A percentile compares a stretch with the other conserved stretches of the same genome.
Conservation (phyloP, 2,888 invertebrate genomes). For the Dendrolimus pini region DNA sequence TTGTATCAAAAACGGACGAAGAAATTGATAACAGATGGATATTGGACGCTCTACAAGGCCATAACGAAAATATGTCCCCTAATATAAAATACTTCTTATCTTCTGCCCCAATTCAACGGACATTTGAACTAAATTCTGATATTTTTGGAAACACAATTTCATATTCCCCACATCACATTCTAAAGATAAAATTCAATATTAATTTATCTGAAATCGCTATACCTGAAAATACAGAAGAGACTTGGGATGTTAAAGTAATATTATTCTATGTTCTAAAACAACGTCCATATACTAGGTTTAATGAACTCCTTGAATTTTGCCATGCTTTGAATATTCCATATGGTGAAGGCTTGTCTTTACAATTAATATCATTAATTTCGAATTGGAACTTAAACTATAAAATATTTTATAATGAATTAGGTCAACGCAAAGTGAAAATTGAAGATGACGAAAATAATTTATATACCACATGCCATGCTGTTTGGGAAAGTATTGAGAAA, state of each 20-base stretch:
- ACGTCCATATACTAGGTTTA: slow-evolving; percentile 43
- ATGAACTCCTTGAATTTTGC: slow-evolving; percentile 50
- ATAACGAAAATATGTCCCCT: slow-evolving; percentile 46
- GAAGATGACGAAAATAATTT: slow-evolving; percentile 43
- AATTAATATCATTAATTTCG: slow-evolving; percentile 52
- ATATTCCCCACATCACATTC: slow-evolving; percentile 54
- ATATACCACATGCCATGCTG: slow-evolving; percentile 42
- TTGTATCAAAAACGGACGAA: slow-evolving; percentile 36
- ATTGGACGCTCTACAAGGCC: slow-evolving; percentile 46
- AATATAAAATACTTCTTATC: slow-evolving; percentile 41
- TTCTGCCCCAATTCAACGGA: slow-evolving; percentile 38
- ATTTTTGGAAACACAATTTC: slow-evolving; percentile 38
- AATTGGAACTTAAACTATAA: slow-evolving; percentile 63
- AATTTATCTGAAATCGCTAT: slow-evolving; percentile 57
- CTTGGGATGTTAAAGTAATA: slow-evolving; percentile 65
- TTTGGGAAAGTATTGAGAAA: slow-evolving; percentile 61
- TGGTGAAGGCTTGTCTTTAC: slow-evolving; percentile 59
- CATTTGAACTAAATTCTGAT: slow-evolving; percentile 39
- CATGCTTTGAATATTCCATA: slow-evolving; percentile 49
- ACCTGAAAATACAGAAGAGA: slow-evolving; percentile 63
- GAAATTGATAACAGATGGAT: slow-evolving; percentile 34
- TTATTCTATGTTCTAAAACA: slow-evolving; percentile 60
- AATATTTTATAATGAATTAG: slow-evolving; percentile 42
- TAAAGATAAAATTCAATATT: slow-evolving; percentile 62
- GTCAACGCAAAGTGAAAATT: slow-evolving; percentile 33